Evolutionary conservation across 1,140 invertebrate genomes (phyloP).

Genomic region (Psilanteris sp.): DNA sequence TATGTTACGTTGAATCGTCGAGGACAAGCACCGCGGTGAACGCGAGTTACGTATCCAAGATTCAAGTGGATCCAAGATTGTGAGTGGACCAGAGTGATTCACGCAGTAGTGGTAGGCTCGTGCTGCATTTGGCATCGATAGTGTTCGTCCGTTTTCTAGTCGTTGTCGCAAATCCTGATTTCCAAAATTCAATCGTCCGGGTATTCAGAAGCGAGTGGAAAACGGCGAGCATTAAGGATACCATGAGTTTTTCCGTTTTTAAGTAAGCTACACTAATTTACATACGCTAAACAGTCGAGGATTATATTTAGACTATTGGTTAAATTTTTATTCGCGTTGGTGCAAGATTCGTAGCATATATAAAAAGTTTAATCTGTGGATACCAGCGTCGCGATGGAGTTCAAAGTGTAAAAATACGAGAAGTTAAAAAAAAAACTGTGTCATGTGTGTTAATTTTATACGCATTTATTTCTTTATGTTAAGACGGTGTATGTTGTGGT

Average conservation of each 20-base stretch:
- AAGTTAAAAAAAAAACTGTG: no score
- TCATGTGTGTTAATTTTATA: no score
- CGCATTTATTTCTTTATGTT: no score
- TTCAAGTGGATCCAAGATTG: conserved; percentile 41
- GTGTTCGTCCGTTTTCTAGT: conserved; percentile 61
- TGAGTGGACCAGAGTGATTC: conserved; percentile 40
- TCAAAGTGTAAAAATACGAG: no score
- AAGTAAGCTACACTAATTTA: conserved; percentile 66
- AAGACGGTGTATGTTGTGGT: no score
- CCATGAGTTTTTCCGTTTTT: conserved; percentile 32
- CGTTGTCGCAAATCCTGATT: conserved; percentile 36
- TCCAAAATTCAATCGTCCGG: not conserved
- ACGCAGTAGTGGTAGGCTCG: conserved; percentile 70
- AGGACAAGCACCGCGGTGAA: conserved; percentile 7
- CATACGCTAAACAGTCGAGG: no score
- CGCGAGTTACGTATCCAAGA: conserved; percentile 24
- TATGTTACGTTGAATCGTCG: conserved; percentile 2
- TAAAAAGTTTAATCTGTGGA: no score
- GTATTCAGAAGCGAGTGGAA: conserved; percentile 37
- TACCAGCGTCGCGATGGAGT: no score
- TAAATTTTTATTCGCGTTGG: no score
- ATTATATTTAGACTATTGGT: no score
- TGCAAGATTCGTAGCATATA: no score
- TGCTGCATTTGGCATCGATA: conserved; percentile 70
- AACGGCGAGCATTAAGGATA: conserved; percentile 43